These are phyloP conservation scores for Drosophila kokeensis DNA, from an alignment of 2,888 invertebrate species.

Conservation along the genomic window DNA sequence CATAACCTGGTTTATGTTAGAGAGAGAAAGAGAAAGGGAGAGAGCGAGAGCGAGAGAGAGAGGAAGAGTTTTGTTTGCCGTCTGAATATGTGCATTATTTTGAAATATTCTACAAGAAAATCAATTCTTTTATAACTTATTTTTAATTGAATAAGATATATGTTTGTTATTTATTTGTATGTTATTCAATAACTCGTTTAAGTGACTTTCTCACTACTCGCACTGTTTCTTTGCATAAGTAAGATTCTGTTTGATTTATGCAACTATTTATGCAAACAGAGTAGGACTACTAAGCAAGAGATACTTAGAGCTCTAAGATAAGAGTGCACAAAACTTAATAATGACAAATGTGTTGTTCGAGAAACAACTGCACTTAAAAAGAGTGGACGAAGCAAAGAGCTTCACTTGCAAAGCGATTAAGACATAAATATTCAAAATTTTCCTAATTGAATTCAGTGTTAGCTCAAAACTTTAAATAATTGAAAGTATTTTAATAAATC, in stretches of 20 bases:
- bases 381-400: background rate
- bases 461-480: background rate
- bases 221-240: conserved; percentile 8
- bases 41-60: background rate
- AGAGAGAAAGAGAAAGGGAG: background rate
- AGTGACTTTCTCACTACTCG: background rate
- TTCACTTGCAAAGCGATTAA: background rate
- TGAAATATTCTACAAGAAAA: background rate
- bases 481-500: background rate
- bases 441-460: background rate
- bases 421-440: background rate
- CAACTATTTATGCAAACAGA: conserved; percentile 18
- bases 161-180: background rate
- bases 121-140: background rate
- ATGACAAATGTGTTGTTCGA: conserved; percentile 48
- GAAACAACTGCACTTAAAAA: conserved; percentile 32
- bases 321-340: conserved; percentile 39
- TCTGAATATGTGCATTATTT: background rate
- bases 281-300: conserved; percentile 9
- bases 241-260: conserved; percentile 61
- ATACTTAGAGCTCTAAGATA: conserved; percentile 1
- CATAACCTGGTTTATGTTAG: background rate
- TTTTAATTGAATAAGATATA: background rate
- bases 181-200: background rate
- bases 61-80: background rate